Evolutionary conservation across 2,888 invertebrate genomes (phyloP).

Genomic region (Polyommatus iphigenia): DNA sequence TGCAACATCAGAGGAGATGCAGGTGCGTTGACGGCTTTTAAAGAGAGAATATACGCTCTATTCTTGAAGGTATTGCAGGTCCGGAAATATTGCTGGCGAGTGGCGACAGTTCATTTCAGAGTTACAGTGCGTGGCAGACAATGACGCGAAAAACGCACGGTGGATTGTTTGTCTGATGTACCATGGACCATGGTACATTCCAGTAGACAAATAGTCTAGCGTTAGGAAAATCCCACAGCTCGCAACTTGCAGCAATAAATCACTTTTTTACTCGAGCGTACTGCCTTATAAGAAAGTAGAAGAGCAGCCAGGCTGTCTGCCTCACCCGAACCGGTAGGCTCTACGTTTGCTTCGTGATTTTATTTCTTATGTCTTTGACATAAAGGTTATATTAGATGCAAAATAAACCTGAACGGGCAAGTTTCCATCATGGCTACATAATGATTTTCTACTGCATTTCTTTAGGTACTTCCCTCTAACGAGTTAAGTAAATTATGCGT

Average conservation of each 20-base stretch:
- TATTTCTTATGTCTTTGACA: background rate
- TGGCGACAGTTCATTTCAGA: no score
- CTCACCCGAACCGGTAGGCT: slow-evolving; percentile 40
- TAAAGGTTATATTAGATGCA: background rate
- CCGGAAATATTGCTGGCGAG: no score
- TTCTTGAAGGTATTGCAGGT: no score
- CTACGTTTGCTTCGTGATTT: background rate
- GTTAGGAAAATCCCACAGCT: slow-evolving; percentile 11
- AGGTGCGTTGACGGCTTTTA: no score
- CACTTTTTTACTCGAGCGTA: slow-evolving; percentile 32
- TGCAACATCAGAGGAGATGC: background rate
- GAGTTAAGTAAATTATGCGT: background rate
- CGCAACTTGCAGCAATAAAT: background rate
- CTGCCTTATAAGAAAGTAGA: slow-evolving; percentile 35
- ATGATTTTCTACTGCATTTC: slow-evolving; percentile 13
- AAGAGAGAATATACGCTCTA: no score
- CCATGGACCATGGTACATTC: background rate
- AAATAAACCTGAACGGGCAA: background rate
- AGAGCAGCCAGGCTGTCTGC: slow-evolving; percentile 46
- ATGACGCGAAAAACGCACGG: no score
- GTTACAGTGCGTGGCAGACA: no score
- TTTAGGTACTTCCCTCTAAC: background rate
- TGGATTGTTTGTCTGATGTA: background rate
- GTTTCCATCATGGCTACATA: slow-evolving; percentile 14
- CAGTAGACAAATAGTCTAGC: slow-evolving; percentile 1